Base-by-base conservation (phyloP, 2,888 invertebrate genomes). In the Athetis lepigone region DNA sequence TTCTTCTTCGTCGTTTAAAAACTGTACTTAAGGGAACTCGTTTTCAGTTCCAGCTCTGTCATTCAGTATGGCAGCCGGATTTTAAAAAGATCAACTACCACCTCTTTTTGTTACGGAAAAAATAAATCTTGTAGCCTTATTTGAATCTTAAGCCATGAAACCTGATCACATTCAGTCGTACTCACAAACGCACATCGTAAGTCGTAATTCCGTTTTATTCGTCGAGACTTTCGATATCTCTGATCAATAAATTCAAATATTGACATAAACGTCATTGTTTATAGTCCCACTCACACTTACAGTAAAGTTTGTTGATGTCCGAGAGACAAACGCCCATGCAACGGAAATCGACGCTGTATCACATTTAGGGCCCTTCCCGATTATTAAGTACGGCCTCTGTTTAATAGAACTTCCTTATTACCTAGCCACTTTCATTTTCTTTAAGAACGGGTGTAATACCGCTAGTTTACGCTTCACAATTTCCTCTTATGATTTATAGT, bases 351-450 rank as follows among this genome's bases (percentile, higher is more conserved):
- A 57, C 65, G 70, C 66, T 68, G 71, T 66, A 47, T 70, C 69
- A 77, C 80, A 84, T 85, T 85, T 81, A 86, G 76, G 62, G 68
- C 82, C 81, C 68, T 82, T 75, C 79, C 68, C 67, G 36, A 56
- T 60, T 75, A 79, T 84, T 84, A 83, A 80, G 62, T 70, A 79
- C 61, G 59, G 81, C 85, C 83, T 83, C 87, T 82, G 85, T 86
- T 83, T 80, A 82, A 85, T 85, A 77, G 64, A 72, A 79, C 85
- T 88, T 89, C 89, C 88, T 88, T 88, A 88, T 89, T 86, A 87
- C 59, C 57, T 78, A 64, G 70, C 79, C 75, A 83, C 88, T 89
- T 88, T 89, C 88, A 59, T 80, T 89, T 86, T 88, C 85, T 65
- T 63, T 66, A 67, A 68, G 71, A 79, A 81, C 71, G 54, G 77